phyloP scores from a whole-genome alignment of 2,797 vertebrate species.

The Petrocephalus schoutedeni region DNA sequence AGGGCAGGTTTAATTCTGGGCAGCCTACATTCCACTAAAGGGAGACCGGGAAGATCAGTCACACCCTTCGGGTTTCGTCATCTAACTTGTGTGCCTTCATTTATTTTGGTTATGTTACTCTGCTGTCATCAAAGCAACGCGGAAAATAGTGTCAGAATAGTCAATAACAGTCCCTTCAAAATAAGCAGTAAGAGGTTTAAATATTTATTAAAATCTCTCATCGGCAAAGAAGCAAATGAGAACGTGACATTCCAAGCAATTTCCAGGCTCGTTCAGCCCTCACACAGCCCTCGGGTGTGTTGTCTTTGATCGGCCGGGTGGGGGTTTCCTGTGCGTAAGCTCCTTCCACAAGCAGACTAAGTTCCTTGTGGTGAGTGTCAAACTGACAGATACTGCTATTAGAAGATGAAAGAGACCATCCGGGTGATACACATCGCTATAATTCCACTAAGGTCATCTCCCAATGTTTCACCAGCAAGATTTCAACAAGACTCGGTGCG shows the following conservation, averaged over 20 bases:
- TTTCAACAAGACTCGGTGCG: neutral
- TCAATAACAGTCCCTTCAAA: neutral
- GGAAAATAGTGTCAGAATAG: neutral
- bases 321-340: neutral
- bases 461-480: neutral
- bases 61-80: neutral
- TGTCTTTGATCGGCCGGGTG: neutral
- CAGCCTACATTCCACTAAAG: conserved; percentile 8
- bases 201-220: neutral
- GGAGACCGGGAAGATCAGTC: neutral
- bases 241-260: neutral
- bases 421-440: neutral
- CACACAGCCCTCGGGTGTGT: neutral
- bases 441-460: neutral
- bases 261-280: neutral
- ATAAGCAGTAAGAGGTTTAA: neutral
- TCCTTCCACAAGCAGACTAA: neutral
- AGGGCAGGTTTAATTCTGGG: neutral
- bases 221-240: neutral
- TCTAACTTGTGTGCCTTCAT: neutral
- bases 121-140: neutral
- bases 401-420: neutral
- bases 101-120: neutral
- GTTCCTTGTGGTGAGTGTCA: neutral
- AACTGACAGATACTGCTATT: neutral